These are phyloP conservation scores for Oxyteleia sp. DNA, from an alignment of 2,888 invertebrate species.

Conservation along the genomic window DNA sequence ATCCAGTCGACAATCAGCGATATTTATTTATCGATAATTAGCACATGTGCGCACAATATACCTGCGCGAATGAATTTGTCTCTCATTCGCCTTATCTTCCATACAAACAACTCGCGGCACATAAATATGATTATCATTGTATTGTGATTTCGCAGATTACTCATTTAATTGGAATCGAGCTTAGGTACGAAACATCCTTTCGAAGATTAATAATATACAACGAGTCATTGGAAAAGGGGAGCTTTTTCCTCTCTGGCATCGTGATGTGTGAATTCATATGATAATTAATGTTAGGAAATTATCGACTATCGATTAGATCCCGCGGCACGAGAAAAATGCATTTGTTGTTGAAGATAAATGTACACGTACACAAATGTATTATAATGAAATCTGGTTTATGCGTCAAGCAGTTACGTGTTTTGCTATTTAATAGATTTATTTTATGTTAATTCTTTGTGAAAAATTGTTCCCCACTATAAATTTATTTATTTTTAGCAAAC, in stretches of 20 bases:
- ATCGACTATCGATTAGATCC: constrained; percentile 54
- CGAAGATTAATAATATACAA: constrained; percentile 14
- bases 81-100: constrained; percentile 13
- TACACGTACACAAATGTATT: constrained; percentile 75
- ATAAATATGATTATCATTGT: background rate
- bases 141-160: background rate
- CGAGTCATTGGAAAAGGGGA: constrained; percentile 34
- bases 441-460: too few relatives aligned
- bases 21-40: constrained; percentile 29
- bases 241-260: constrained; percentile 19
- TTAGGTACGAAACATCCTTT: too few relatives aligned
- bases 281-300: constrained; percentile 52
- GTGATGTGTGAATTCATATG: constrained; percentile 58
- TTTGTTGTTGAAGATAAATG: constrained; percentile 75
- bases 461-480: too few relatives aligned
- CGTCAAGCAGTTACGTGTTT: background rate
- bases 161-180: too few relatives aligned
- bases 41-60: constrained; percentile 40
- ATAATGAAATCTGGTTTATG: constrained; percentile 14
- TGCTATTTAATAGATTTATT: too few relatives aligned
- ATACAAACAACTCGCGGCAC: constrained; percentile 11
- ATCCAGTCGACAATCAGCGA: constrained; percentile 5
- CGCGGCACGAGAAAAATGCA: constrained; percentile 75
- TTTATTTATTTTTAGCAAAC: too few relatives aligned
- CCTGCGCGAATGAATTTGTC: constrained; percentile 17